These are phyloP conservation scores for Hemithea aestivaria DNA, from an alignment of 2,888 invertebrate species.

Conservation along the genomic window DNA sequence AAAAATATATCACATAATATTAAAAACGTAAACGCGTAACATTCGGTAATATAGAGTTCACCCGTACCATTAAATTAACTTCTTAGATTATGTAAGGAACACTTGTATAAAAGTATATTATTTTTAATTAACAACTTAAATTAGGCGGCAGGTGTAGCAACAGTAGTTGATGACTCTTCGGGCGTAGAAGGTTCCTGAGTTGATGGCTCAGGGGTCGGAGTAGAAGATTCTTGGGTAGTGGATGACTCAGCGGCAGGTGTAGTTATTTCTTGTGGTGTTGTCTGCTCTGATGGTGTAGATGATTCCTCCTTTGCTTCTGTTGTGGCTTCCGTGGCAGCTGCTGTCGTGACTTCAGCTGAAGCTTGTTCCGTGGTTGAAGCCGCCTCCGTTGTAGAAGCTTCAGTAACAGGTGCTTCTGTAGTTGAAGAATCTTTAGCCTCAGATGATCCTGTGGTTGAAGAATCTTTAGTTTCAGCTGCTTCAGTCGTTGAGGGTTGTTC, in stretches of 20 bases:
- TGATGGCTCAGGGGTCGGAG: conserved; percentile 6
- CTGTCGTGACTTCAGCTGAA: conserved; percentile 1
- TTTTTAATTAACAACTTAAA: neutral
- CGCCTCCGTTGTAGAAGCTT: conserved; percentile 2
- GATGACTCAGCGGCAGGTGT: conserved; percentile 3
- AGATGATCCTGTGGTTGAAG: conserved; percentile 15
- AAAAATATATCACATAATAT: conserved; percentile 18
- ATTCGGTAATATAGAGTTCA: conserved; percentile 12
- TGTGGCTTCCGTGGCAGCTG: conserved; percentile 3
- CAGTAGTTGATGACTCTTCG: conserved; percentile 8
- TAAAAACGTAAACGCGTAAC: conserved; percentile 8
- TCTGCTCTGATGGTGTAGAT: conserved; percentile 2
- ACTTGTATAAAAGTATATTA: conserved; percentile 11
- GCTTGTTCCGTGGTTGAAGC: conserved; percentile 6
- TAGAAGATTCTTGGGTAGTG: conserved; percentile 10
- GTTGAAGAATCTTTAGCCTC: conserved; percentile 14
- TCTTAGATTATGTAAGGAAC: conserved; percentile 8
- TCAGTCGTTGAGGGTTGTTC: conserved; percentile 15
- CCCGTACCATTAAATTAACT: conserved; percentile 13
- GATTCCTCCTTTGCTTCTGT: too few species aligned
- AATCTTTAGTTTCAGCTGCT: conserved; percentile 10
- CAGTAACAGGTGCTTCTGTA: conserved; percentile 11
- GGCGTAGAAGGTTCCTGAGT: conserved; percentile 7
- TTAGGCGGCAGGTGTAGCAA: conserved; percentile 25
- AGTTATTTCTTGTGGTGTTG: conserved; percentile 12